Percentiles rank a stretch among this genome's conserved stretches.
phyloP scores from a whole-genome alignment of 2,888 invertebrate genomes.

The Quadroppia sp. region DNA sequence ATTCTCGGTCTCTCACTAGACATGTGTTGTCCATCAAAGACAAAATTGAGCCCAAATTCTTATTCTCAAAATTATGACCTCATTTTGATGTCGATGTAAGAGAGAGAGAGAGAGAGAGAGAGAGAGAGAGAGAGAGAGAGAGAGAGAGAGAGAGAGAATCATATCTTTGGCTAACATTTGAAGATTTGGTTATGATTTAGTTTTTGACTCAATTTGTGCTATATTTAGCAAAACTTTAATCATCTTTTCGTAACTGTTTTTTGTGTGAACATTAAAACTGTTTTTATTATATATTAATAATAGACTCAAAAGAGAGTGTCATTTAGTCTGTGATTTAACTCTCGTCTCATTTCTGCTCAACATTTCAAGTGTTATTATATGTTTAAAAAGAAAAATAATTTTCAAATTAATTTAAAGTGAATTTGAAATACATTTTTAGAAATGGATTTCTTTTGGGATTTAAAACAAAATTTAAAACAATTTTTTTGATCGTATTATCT shows the following conservation, averaged over 20 bases:
- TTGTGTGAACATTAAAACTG: neutral
- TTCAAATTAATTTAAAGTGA: too few relatives aligned
- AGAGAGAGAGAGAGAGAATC: neutral
- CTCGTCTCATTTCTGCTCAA: too few relatives aligned
- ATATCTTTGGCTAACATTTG: neutral
- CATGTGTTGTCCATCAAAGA: too few relatives aligned
- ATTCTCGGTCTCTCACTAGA: too few relatives aligned
- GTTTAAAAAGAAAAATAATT: too few relatives aligned
- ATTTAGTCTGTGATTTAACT: too few relatives aligned
- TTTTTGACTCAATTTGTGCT: neutral
- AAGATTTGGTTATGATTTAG: neutral
- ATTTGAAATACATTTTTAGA: neutral
- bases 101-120: too few relatives aligned
- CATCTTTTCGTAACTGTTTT: too few relatives aligned
- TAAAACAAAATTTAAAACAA: neutral
- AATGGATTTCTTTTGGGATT: neutral
- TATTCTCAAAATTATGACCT: neutral
- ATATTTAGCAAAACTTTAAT: neutral
- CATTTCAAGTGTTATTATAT: too few relatives aligned
- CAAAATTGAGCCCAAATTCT: too few relatives aligned
- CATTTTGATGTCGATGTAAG: neutral
- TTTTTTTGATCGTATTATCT: slow-evolving; percentile 5
- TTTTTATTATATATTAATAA: neutral
- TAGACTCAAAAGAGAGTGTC: neutral
- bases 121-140: too few relatives aligned